Conservation (phyloP, 2,888 invertebrate species). For the Calliphora vomitoria region DNA sequence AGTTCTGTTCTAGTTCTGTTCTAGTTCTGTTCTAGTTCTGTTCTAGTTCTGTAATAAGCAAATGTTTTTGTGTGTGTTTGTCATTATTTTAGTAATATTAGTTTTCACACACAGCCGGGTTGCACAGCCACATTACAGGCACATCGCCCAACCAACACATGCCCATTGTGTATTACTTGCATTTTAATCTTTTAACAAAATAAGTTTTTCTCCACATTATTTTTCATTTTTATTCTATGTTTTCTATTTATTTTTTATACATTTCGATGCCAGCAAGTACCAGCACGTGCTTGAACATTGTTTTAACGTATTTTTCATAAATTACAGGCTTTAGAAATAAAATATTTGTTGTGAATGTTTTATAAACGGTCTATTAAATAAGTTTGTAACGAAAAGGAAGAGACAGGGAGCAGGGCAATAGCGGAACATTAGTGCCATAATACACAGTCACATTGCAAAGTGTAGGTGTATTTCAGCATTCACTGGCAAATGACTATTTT, state of each 20-base stretch:
- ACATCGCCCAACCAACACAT: neutral
- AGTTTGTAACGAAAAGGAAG: neutral
- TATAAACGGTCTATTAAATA: constrained; percentile 16
- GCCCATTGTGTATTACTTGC: neutral
- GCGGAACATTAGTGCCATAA: no score
- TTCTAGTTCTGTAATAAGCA: constrained; percentile 1
- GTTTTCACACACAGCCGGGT: neutral
- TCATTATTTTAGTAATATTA: neutral
- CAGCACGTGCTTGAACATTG: constrained; percentile 25
- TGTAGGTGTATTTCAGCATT: neutral
- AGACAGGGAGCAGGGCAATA: neutral
- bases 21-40: no score
- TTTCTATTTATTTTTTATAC: neutral
- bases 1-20: no score
- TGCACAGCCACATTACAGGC: neutral
- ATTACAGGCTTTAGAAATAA: constrained; percentile 19
- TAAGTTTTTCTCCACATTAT: neutral
- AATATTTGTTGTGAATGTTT: constrained; percentile 27
- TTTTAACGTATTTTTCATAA: constrained; percentile 25
- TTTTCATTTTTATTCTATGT: neutral
- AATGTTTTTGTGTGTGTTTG: neutral
- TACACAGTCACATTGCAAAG: neutral
- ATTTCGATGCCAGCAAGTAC: neutral
- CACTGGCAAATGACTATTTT: neutral
- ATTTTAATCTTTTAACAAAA: constrained; percentile 44